These are phyloP conservation scores for Ornithoptera alexandrae DNA, from an alignment of 2,888 invertebrate genomes.

Conservation along the genomic window DNA sequence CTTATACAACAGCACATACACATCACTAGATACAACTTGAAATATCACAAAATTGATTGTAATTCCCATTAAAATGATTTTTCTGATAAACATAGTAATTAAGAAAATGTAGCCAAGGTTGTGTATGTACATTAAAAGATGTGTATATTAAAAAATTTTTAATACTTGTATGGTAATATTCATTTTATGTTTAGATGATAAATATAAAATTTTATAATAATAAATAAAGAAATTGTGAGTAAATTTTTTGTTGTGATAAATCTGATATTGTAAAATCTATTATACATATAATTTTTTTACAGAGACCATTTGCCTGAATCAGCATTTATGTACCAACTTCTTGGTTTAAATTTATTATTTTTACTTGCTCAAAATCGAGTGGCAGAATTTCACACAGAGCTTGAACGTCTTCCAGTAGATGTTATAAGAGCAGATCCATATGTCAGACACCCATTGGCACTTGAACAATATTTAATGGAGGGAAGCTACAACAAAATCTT, in stretches of 20 bases:
- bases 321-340: slow-evolving; percentile 94
- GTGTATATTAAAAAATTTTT: neutral
- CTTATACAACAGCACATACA: too few relatives aligned
- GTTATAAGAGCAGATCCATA: slow-evolving; percentile 96
- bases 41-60: too few relatives aligned
- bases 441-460: slow-evolving; percentile 94
- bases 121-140: too few relatives aligned
- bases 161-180: neutral
- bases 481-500: slow-evolving; percentile 99
- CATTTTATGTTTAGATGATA: neutral
- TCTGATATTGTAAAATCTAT: neutral
- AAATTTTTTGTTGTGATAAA: too few relatives aligned
- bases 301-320: slow-evolving; percentile 91
- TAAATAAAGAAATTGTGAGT: too few relatives aligned
- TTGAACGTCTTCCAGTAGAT: slow-evolving; percentile 95
- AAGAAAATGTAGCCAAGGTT: too few relatives aligned
- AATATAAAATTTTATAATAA: too few relatives aligned
- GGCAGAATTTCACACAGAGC: slow-evolving; percentile 98
- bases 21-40: too few relatives aligned
- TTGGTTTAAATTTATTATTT: slow-evolving; percentile 96
- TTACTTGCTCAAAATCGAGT: slow-evolving; percentile 97
- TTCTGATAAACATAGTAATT: too few relatives aligned
- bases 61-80: too few relatives aligned
- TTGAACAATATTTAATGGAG: slow-evolving; percentile 99
- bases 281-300: slow-evolving; percentile 32